Evolutionary conservation across 2,113 vertebrate genomes (phyloP).

Genomic region (Nansenia antarctica): DNA sequence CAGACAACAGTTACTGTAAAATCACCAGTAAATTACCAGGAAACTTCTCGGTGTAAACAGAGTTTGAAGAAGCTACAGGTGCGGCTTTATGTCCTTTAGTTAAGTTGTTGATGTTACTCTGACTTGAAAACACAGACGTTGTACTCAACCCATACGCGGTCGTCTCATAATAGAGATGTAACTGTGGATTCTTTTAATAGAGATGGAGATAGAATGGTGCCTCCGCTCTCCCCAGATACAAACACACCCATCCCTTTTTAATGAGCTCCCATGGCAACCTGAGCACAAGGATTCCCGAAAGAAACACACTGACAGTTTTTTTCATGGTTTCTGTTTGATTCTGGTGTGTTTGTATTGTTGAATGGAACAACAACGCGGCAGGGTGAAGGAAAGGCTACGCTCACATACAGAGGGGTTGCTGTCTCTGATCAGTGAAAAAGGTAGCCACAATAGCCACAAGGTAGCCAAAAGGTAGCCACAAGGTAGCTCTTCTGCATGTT

Average conservation of each 20-base stretch:
- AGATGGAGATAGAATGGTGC: slow-evolving; percentile 17
- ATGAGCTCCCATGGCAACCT: slow-evolving; percentile 57
- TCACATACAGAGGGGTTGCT: background rate
- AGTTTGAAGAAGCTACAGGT: no score
- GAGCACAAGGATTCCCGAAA: no score
- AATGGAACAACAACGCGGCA: background rate
- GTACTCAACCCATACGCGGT: background rate
- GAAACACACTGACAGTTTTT: slow-evolving; percentile 21
- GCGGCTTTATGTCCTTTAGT: background rate
- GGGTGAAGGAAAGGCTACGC: slow-evolving; percentile 14
- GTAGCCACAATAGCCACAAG: background rate
- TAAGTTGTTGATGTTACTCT: background rate
- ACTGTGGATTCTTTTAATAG: slow-evolving; percentile 5
- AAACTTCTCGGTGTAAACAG: no score
- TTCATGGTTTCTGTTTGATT: slow-evolving; percentile 17
- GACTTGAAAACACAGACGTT: background rate
- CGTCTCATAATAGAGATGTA: background rate
- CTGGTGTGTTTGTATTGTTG: slow-evolving; percentile 13
- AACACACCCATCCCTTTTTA: slow-evolving; percentile 36
- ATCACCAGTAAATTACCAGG: background rate
- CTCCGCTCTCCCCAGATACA: slow-evolving; percentile 8
- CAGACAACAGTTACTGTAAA: background rate
- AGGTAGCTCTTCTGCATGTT: no score
- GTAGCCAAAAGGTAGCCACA: no score
- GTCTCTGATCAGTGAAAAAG: background rate